Evolutionary conservation across 1,140 invertebrate species (phyloP), one percentile per base, ranked within the genome.

Genomic region (Ganaspis sp.): DNA sequence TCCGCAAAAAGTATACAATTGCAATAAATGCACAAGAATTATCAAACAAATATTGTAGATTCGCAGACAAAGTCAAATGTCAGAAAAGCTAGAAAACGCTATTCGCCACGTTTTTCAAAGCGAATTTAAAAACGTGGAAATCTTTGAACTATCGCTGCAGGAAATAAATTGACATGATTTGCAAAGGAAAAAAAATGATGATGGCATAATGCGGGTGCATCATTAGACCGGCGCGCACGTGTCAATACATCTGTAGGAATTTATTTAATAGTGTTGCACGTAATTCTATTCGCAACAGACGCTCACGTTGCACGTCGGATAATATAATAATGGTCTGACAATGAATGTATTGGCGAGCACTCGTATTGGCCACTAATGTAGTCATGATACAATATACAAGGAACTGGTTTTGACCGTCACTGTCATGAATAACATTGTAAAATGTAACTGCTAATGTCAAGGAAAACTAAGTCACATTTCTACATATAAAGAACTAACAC

Each of bases 401-500:
- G 73, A 21, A 49, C 72, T 38, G 49, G 54, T 17, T 74, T 77
- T 64, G 38, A 42, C 38, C 34, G 49, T 70, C 74, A 29, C 23
- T 64, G 26, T 64, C 58, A 80, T 23, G 70, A 64, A 29, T 64
- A 74, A 86, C 81, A 85, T 86, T 83, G 79, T 85, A 49, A 49
- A 49, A 49, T 49, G 45, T 49, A 17, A 84, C 23, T 72, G 29
- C 34, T 83, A 84, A 86, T 83, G 79, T 83, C 85, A 85, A 85
- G 84, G 85, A 83, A 84, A 86, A 76, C 64, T 77, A 75, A 82
- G 72, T 74, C 72, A 42, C 76, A 73, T 64, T 45, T 80, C 38
- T 49, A 29, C 54, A 9, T 17, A 19, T 71, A n/a, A 40, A 11
- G 38, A 40, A 0, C 45, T 4, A 4, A 53, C 1, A 40, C 21